A percentile compares a stretch with the other conserved stretches of the same genome.
Evolutionary conservation across 2,888 invertebrate species (phyloP).

Genomic region (Ectropis crepuscularia): DNA sequence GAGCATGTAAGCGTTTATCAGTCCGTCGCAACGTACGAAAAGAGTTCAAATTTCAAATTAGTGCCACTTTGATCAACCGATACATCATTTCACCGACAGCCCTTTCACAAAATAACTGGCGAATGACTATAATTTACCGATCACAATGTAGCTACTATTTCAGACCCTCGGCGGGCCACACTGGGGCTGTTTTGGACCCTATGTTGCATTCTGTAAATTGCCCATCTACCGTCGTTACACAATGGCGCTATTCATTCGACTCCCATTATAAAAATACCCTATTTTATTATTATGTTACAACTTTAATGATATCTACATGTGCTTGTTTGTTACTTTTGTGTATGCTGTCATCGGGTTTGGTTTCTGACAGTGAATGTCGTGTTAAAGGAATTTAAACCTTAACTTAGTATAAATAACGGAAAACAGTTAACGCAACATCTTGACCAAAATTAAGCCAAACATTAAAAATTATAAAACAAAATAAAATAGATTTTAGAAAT

Average conservation of each 20-base stretch:
- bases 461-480: too few relatives aligned
- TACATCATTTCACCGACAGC: constrained; percentile 53
- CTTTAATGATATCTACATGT: constrained; percentile 73
- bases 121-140: constrained; percentile 76
- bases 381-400: not conserved
- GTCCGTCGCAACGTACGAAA: not conserved
- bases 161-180: constrained; percentile 64
- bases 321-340: constrained; percentile 47
- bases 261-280: constrained; percentile 75
- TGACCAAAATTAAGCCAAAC: too few relatives aligned
- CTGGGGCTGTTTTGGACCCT: constrained; percentile 51
- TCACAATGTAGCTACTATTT: constrained; percentile 62
- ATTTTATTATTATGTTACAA: constrained; percentile 77
- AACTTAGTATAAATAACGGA: too few relatives aligned
- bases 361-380: constrained; percentile 27
- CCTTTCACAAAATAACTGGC: constrained; percentile 59
- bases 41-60: constrained; percentile 27
- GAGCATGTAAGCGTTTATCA: not conserved
- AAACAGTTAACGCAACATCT: too few relatives aligned
- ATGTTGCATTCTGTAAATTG: constrained; percentile 71
- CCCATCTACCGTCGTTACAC: constrained; percentile 60
- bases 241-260: constrained; percentile 73
- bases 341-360: constrained; percentile 44
- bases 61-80: constrained; percentile 48
- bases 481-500: too few relatives aligned